These are phyloP conservation scores for Petrocephalus microphthalmus DNA, from an alignment of 2,113 vertebrate species.

Conservation along the genomic window DNA sequence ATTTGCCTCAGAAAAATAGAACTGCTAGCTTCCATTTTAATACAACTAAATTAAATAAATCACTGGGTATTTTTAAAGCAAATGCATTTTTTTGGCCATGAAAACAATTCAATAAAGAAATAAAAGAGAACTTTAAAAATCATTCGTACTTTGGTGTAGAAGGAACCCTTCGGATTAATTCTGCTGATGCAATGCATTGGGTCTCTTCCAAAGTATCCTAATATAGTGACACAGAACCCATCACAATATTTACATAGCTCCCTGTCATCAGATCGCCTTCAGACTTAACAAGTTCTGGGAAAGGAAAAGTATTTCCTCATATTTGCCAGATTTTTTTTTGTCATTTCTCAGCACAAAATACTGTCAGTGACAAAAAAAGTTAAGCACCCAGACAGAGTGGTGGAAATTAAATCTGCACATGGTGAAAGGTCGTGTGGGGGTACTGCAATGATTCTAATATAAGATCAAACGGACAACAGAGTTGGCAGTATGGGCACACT, in stretches of 20 bases:
- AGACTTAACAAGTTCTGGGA: conserved; percentile 16
- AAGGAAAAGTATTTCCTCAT: background rate
- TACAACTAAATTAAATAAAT: background rate
- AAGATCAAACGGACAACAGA: no score
- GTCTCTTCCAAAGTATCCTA: background rate
- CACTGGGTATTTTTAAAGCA: background rate
- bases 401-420: no score
- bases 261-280: background rate
- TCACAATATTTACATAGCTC: conserved; percentile 8
- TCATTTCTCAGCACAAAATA: conserved; percentile 1
- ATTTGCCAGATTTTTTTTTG: background rate
- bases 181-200: background rate
- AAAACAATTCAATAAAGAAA: background rate
- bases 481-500: no score
- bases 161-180: background rate
- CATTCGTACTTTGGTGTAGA: background rate
- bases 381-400: no score
- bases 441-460: no score
- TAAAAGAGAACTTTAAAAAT: background rate
- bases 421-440: no score
- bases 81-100: background rate
- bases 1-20: background rate
- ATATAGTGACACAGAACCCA: background rate
- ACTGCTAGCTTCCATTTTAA: background rate
- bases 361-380: no score